Evolutionary conservation across 2,113 vertebrate genomes (phyloP).

Genomic region (Castor canadensis): DNA sequence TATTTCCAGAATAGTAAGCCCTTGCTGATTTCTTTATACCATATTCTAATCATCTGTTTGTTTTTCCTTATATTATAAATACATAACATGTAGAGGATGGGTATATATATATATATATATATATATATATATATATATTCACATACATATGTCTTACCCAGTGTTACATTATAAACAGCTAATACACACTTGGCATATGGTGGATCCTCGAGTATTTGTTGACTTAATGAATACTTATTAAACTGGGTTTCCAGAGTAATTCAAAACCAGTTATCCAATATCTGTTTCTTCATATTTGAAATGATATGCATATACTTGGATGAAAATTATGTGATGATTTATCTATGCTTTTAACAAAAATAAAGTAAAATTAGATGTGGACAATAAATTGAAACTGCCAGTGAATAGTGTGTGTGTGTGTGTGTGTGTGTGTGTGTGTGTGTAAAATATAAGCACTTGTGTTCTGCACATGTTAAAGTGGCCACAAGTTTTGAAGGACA

Average conservation of each 20-base stretch:
- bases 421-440: not conserved
- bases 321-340: not conserved
- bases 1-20: not conserved
- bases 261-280: not conserved
- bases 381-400: not conserved
- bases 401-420: not conserved
- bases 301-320: not conserved
- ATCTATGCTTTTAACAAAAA: not conserved
- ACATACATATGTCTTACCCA: too few relatives aligned
- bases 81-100: not conserved
- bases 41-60: not conserved
- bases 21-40: not conserved
- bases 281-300: slow-evolving; percentile 29
- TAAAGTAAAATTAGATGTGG: not conserved
- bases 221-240: not conserved
- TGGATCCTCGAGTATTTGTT: not conserved
- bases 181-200: not conserved
- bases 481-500: not conserved
- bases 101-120: not conserved
- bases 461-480: not conserved
- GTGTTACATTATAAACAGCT: not conserved
- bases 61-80: not conserved
- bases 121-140: too few relatives aligned
- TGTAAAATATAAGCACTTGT: not conserved
- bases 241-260: not conserved